phyloP scores from a whole-genome alignment of 1,140 invertebrate species.

The Drosophila melanogaster region DNA sequence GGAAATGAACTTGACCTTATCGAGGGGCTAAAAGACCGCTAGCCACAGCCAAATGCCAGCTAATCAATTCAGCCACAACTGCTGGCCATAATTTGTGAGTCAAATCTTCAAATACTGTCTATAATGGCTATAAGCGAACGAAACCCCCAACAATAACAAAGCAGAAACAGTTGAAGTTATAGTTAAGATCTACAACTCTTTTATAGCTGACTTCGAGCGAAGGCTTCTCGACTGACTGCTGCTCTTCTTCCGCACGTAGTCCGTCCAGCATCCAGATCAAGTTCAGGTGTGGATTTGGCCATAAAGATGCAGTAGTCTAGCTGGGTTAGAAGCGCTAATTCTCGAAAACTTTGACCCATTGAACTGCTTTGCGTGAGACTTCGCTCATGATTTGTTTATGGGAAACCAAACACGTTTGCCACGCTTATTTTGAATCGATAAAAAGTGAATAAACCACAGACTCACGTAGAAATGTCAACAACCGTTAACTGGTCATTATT shows the following conservation, averaged over 20 bases:
- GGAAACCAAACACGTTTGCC: conserved; percentile 25
- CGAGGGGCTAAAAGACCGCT: conserved; percentile 47
- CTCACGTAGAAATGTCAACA: conserved; percentile 16
- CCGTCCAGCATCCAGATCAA: conserved; percentile 56
- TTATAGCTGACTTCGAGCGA: conserved; percentile 24
- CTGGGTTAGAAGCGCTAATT: conserved; percentile 36
- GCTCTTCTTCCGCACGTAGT: conserved; percentile 61
- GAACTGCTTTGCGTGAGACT: conserved; percentile 50
- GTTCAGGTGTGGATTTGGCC: conserved; percentile 49
- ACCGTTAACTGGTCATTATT: not conserved
- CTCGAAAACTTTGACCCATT: conserved; percentile 61
- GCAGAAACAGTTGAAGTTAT: conserved; percentile 36
- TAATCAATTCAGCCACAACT: conserved; percentile 63
- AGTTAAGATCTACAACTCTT: conserved; percentile 43
- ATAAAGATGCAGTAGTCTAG: conserved; percentile 12
- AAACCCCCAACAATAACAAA: conserved; percentile 60
- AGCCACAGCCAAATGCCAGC: conserved; percentile 30
- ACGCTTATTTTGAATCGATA: conserved; percentile 45
- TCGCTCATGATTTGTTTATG: conserved; percentile 31
- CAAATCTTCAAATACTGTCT: conserved; percentile 49
- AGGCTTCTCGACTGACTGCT: conserved; percentile 31
- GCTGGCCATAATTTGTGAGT: conserved; percentile 70
- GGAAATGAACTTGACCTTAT: conserved; percentile 82
- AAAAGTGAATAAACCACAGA: conserved; percentile 20
- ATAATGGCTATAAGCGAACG: conserved; percentile 74